Percentiles rank a stretch among this genome's conserved stretches.
Evolutionary conservation across 2,113 vertebrate genomes (phyloP).

Genomic region (Gallinago undulata): DNA sequence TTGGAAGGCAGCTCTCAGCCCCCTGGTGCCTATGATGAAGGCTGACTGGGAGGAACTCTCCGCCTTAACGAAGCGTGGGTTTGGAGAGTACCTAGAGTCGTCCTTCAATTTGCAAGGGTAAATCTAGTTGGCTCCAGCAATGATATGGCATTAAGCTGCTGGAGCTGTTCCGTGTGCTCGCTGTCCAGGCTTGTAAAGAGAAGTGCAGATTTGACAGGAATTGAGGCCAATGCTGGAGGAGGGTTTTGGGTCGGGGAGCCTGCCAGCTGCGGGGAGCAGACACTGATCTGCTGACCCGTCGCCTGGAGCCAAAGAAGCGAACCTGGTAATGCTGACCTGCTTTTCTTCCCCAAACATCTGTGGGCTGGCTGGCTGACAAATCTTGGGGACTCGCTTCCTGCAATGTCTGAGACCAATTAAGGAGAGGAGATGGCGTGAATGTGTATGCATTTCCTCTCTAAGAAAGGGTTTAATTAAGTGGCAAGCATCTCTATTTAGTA

Average conservation of each 20-base stretch:
- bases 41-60: background rate
- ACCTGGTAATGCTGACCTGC: constrained; percentile 56
- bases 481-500: constrained; percentile 43
- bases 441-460: constrained; percentile 27
- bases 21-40: background rate
- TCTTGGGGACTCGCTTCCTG: constrained; percentile 35
- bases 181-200: background rate
- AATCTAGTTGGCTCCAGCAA: background rate
- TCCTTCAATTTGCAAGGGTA: background rate
- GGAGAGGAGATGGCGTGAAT: constrained; percentile 17
- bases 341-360: constrained; percentile 29
- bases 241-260: background rate
- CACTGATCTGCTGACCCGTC: constrained; percentile 56
- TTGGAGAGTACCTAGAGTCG: background rate
- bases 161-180: background rate
- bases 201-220: background rate
- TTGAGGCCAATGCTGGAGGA: background rate
- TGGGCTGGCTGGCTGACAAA: constrained; percentile 40
- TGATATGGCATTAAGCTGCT: background rate
- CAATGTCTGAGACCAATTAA: constrained; percentile 57
- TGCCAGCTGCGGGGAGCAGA: constrained; percentile 35
- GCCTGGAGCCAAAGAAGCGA: background rate
- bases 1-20: background rate
- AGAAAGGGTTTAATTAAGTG: constrained; percentile 51
- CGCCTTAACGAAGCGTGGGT: background rate